A percentile compares a stretch with the other conserved stretches of the same genome.
phyloP scores from a whole-genome alignment of 2,113 vertebrate species.

The Cavia porcellus region DNA sequence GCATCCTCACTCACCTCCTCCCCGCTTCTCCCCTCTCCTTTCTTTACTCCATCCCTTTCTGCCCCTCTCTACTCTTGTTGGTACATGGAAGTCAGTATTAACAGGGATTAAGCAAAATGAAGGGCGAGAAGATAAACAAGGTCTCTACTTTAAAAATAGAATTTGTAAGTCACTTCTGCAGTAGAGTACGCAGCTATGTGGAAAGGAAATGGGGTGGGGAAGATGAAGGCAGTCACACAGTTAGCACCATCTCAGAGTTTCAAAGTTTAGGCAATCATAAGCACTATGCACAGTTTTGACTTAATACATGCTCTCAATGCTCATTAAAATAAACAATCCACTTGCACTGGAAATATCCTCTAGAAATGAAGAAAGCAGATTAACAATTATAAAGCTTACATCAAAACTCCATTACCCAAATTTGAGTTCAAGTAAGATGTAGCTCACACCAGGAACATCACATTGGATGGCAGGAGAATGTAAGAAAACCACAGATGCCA shows the following conservation, averaged over 20 bases:
- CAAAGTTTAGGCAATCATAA: conserved; percentile 37
- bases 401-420: conserved; percentile 1
- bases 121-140: background rate
- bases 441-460: background rate
- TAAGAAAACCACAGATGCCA: background rate
- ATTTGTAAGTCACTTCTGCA: background rate
- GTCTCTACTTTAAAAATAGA: conserved; percentile 41
- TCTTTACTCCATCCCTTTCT: too few species aligned
- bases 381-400: conserved; percentile 6
- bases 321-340: conserved; percentile 52
- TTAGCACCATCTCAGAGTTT: conserved; percentile 41
- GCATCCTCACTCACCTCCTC: background rate
- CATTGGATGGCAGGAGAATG: background rate
- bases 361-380: conserved; percentile 55
- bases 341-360: conserved; percentile 43
- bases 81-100: background rate
- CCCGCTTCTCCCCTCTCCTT: background rate
- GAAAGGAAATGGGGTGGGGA: background rate
- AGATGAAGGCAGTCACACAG: background rate
- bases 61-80: background rate
- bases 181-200: background rate
- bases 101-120: background rate
- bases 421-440: conserved; percentile 39
- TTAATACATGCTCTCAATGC: background rate
- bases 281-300: conserved; percentile 38